Evolutionary conservation across 2,113 vertebrate species (phyloP).

Genomic region (Rhodinocichla rosea): DNA sequence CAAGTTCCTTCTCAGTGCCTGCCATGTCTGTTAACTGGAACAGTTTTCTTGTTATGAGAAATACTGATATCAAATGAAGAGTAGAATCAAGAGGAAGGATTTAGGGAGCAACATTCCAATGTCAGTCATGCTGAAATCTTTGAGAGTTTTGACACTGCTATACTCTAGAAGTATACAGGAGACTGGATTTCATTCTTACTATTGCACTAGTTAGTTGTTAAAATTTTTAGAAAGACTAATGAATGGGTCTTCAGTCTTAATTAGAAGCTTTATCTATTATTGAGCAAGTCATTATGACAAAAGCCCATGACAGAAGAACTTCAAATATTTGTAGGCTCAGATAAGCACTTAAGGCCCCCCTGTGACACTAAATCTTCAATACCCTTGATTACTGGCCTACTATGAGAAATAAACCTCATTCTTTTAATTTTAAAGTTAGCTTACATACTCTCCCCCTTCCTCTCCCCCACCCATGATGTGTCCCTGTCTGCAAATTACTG

Average conservation of each 20-base stretch:
- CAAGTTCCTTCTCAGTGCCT: neutral
- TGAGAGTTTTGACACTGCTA: neutral
- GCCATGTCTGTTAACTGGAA: neutral
- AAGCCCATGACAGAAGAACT: neutral
- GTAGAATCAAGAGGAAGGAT: neutral
- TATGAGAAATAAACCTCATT: neutral
- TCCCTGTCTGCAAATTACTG: neutral
- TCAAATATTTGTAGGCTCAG: neutral
- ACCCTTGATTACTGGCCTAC: neutral
- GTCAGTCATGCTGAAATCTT: neutral
- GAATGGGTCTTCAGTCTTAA: neutral
- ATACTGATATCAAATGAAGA: neutral
- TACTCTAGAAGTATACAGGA: neutral
- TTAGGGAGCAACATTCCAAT: neutral
- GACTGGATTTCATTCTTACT: neutral
- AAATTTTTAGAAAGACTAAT: neutral
- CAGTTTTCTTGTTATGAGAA: neutral
- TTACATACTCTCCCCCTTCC: neutral
- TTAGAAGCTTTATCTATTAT: neutral
- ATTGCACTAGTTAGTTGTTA: neutral
- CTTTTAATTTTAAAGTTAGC: neutral
- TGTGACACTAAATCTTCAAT: neutral
- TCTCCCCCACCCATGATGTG: fast-evolving
- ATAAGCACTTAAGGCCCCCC: neutral
- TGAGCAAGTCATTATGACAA: neutral